Evolutionary conservation across 1,140 invertebrate species (phyloP), one percentile per base, ranked within the genome.

Genomic region (Monomorium pharaonis): DNA sequence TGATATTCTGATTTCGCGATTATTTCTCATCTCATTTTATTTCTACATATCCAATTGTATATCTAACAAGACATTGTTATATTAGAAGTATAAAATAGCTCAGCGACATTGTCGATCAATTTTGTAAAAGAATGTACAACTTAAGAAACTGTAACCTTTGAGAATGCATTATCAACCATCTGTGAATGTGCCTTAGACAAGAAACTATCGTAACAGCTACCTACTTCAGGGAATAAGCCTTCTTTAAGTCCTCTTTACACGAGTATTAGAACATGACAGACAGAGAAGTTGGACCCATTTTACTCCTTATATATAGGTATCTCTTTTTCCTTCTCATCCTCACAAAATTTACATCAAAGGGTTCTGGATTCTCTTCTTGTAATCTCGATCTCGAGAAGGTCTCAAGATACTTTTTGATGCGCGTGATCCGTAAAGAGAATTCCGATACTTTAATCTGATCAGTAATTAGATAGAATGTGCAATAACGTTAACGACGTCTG

Each of bases 191-290:
- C 42, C 54, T 74, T 63, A 30, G 75, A 65, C 30, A 70, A 89
- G 86, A 88, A 90, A 86, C 77, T 86, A 84, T 58, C 88, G 83
- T 69, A 84, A 80, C 89, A 88, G 83, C 76, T 90, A 86, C 65
- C 84, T 21, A 76, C 44, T 88, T 86, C 80, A 72, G 49, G 10
- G n/a, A 67, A 58, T 49, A 67, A 62, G 81, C 21, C 89, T 87
- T 86, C 54, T 85, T 87, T 87, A 63, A 87, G 72, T 42, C 86
- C 88, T 62, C 74, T 87, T 88, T 91, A 91, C 86, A 88, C 89
- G 87, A 51, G 77, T 87, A 90, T 90, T 90, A 88, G 85, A 58
- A 84, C 69, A 62, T 86, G 88, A 86, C 86, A 58, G 77, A n/a
- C n/a, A n/a, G n/a, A n/a, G n/a, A 88, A 75, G 69, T 84, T 72